phyloP scores from a whole-genome alignment of 1,140 invertebrate species.

The Capitella teleta region DNA sequence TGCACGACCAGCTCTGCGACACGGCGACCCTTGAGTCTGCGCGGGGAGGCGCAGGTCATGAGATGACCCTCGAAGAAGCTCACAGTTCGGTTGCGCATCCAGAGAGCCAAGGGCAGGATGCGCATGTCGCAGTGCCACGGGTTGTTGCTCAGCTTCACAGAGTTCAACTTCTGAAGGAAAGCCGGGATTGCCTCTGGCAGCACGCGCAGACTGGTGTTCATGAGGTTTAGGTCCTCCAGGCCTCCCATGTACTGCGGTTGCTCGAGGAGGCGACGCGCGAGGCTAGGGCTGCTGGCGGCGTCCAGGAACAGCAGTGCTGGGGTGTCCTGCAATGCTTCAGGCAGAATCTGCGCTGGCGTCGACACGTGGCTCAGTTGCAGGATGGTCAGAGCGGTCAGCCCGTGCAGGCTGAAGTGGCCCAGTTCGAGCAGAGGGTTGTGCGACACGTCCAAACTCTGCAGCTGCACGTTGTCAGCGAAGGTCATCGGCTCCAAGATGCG shows the following conservation, averaged over 20 bases:
- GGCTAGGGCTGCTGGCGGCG: conserved; percentile 58
- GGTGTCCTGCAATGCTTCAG: conserved; percentile 16
- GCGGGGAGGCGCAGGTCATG: conserved; percentile 15
- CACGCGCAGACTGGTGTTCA: conserved; percentile 51
- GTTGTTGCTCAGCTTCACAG: conserved; percentile 42
- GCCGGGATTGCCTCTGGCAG: conserved; percentile 57
- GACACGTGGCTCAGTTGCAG: conserved; percentile 58
- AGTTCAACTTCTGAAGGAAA: conserved; percentile 54
- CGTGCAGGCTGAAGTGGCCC: conserved; percentile 53
- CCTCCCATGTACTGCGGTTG: conserved; percentile 53
- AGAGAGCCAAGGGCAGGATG: conserved; percentile 37
- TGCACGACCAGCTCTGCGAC: background rate
- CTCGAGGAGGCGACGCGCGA: conserved; percentile 55
- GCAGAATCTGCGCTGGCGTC: conserved; percentile 41
- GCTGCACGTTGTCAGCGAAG: conserved; percentile 35
- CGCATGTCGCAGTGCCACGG: conserved; percentile 38
- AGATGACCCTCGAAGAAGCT: conserved; percentile 21
- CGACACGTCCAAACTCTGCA: conserved; percentile 59
- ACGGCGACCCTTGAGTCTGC: background rate
- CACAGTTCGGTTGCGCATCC: conserved; percentile 30
- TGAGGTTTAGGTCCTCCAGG: conserved; percentile 55
- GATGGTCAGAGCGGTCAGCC: conserved; percentile 52
- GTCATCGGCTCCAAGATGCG: conserved; percentile 11
- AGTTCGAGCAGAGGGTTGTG: conserved; percentile 60
- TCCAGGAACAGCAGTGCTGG: conserved; percentile 55